Base-by-base conservation (phyloP, 2,888 invertebrate genomes). In the Pseudococcus viburni region DNA sequence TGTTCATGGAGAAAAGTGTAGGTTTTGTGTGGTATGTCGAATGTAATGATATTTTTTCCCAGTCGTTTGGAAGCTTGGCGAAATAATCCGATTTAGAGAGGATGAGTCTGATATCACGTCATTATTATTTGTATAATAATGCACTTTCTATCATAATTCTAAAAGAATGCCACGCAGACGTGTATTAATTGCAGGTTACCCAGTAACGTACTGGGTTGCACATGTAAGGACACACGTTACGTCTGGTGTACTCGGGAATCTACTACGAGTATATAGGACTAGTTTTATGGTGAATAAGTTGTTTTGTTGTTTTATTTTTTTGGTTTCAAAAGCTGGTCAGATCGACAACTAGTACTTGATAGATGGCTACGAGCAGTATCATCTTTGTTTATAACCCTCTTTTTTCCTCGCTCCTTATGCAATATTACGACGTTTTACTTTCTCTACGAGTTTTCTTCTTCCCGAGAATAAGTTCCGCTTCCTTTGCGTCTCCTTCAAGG, bases 401-500 rank as follows among this genome's bases (percentile, higher is more conserved):
- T 86, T 86, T 86, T 86, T 86, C 42, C 86, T 64, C 22, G 42
- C 6, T 33, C 59, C 68, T 86, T 86, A 86, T 86, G 86, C 86
- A 86, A 86, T 68, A 33, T 33, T 46, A 86, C 33, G 59, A 86
- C 46, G 86, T 59, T 86, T 68, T 86, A 86, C 86, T 86, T 86
- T 86, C 86, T 86, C 86, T 86, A 86, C 86, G 59, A 86, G 86
- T 86, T 86, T 86, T 86, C 64, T 86, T 86, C 64, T 46, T 86
- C 22, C 64, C 68, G 64, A 68, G 64, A 19, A 64, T 86, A 59
- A 86, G 86, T 86, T 86, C 86, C 86, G 86, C 86, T 86, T 86
- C 86, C 86, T 86, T 86, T 86, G 86, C 86, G 86, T 86, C 86
- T 86, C 86, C 59, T 86, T 86, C 86, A 86, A 86, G 86, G 86